Conservation (phyloP, 2,797 vertebrate species). For the Furcifer pardalis region DNA sequence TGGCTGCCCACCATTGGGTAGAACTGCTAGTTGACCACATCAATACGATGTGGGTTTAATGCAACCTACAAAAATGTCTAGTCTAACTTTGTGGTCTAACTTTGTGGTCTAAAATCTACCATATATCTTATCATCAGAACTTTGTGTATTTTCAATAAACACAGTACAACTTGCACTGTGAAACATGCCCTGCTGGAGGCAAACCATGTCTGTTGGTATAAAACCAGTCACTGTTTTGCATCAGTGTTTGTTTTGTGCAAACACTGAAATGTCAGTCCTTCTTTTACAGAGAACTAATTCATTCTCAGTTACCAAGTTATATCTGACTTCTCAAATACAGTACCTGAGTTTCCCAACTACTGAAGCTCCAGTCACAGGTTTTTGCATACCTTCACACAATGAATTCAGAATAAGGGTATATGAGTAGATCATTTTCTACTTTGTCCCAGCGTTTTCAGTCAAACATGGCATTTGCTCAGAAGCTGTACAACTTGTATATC, state of each 20-base stretch:
- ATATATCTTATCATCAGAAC: neutral
- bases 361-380: neutral
- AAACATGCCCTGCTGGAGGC: neutral
- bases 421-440: slow-evolving; percentile 5
- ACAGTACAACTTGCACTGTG: neutral
- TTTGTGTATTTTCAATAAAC: neutral
- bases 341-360: neutral
- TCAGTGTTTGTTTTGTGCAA: no score
- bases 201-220: neutral
- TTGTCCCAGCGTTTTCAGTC: neutral
- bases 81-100: no score
- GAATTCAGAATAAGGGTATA: neutral
- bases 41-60: neutral
- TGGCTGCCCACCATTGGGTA: no score
- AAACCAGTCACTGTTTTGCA: neutral
- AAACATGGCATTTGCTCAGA: neutral
- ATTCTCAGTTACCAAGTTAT: neutral
- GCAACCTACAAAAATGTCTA: neutral
- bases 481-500: neutral
- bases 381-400: neutral
- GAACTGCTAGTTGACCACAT: neutral
- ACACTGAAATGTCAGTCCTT: neutral
- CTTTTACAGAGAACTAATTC: neutral
- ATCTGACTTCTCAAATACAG: neutral
- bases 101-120: no score